Evolutionary conservation across 1,140 invertebrate genomes (phyloP), one percentile per base, ranked within the genome.

Genomic region (Panagrolaimus sp.): DNA sequence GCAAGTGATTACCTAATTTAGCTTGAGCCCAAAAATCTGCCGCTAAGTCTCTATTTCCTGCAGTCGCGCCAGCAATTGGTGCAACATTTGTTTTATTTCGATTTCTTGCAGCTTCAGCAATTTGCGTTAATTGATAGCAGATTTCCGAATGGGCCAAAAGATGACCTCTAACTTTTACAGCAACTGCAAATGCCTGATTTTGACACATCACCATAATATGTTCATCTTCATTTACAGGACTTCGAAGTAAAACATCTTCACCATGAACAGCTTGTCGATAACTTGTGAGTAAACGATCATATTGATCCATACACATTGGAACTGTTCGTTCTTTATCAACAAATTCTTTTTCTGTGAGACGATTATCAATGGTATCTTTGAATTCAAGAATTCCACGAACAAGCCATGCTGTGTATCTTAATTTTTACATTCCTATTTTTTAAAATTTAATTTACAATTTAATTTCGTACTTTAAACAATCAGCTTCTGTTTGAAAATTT

Each of bases 141-240:
- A 81, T 73, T 62, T 78, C 73, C 1, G 66, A 63, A 38, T 64
- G 63, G 4, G 74, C 47, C 16, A 74, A 65, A 5, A 75, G 62
- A 2, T 65, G 42, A 53, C 68, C 68, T 20, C 66, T 48, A 9
- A 68, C 48, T 47, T 71, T 43, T 11, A 68, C 67, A 45, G 72
- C 31, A 13, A 73, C 27, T 48, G 65, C 16, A 51, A 66, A 69
- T 46, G 63, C 89, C 87, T 97, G 92, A 85, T 92, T 93, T 79
- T 90, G 89, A 84, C 91, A 93, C 44, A 90, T 89, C 7, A 98
- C 89, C 16, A 97, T 89, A 48, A 98, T 88, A 82, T 97, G 91
- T 80, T 95, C 83, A 42, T 82, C 72, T 3, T 67, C 61, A 48
- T 66, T 46, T 13, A 89, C 25, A 85, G 85, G 62, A 27, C 62